Conservation (phyloP, 1,140 invertebrate species). For the Drosophila neocordata region DNA sequence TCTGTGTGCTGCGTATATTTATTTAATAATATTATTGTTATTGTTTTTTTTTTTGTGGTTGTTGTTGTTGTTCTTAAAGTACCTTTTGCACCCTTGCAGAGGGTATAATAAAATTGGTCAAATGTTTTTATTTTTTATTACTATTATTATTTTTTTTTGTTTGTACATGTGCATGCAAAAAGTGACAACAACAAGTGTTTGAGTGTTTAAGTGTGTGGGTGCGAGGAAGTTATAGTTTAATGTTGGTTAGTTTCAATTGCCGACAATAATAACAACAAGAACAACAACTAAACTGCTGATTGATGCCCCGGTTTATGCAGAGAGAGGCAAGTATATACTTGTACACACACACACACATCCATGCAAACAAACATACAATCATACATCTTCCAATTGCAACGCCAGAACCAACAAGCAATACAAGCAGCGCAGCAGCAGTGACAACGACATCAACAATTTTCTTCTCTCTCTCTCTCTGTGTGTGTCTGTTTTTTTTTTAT, state of each 20-base stretch:
- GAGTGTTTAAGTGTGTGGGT: slow-evolving; percentile 23
- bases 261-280: slow-evolving; percentile 40
- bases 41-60: background rate
- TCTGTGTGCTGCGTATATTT: slow-evolving; percentile 22
- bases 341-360: background rate
- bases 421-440: background rate
- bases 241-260: slow-evolving; percentile 75
- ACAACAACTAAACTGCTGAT: slow-evolving; percentile 40
- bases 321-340: slow-evolving; percentile 23
- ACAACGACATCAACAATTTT: background rate
- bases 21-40: slow-evolving; percentile 9
- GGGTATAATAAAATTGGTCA: too few species aligned
- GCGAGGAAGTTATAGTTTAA: slow-evolving; percentile 77
- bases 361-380: slow-evolving; percentile 17
- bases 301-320: slow-evolving; percentile 35
- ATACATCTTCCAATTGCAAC: slow-evolving; percentile 44
- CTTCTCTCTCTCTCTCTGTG: background rate
- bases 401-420: slow-evolving; percentile 12
- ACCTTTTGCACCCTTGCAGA: background rate
- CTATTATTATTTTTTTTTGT: slow-evolving; percentile 24
- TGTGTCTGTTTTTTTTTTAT: slow-evolving; percentile 23
- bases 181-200: slow-evolving; percentile 8
- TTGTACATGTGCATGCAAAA: slow-evolving; percentile 35
- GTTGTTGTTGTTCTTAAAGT: slow-evolving; percentile 10
- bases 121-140: slow-evolving; percentile 11